Evolutionary conservation across 2,113 vertebrate genomes (phyloP).

Genomic region (Chrysochloris asiatica): DNA sequence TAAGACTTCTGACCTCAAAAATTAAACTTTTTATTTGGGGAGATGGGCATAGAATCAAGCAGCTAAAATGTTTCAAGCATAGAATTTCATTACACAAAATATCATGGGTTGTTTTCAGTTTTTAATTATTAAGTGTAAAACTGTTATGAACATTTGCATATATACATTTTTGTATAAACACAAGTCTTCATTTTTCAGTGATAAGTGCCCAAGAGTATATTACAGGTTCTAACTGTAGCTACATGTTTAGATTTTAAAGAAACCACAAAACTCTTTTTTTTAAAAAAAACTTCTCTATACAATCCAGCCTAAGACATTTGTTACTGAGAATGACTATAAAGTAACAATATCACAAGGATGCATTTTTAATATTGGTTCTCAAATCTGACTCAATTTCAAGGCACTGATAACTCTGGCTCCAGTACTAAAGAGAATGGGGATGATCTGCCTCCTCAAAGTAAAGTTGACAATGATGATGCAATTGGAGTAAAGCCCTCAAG

Average conservation of each 20-base stretch:
- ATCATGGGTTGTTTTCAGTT: neutral
- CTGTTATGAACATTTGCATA: neutral
- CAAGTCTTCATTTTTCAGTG: neutral
- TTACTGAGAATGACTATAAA: too few species aligned
- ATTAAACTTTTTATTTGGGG: neutral
- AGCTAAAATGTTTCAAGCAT: neutral
- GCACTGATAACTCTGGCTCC: too few species aligned
- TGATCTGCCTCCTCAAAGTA: too few species aligned
- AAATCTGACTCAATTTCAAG: too few species aligned
- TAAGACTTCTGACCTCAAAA: neutral
- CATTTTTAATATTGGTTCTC: too few species aligned
- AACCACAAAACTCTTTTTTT: too few species aligned
- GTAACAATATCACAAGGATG: too few species aligned
- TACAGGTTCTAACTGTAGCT: neutral
- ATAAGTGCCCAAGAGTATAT: neutral
- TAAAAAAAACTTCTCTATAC: too few species aligned
- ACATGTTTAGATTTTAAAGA: neutral
- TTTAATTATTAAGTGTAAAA: neutral
- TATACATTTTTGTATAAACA: neutral
- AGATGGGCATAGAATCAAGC: neutral
- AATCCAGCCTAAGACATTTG: too few species aligned
- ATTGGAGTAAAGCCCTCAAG: too few species aligned
- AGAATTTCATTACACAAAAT: neutral
- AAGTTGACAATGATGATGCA: too few species aligned
- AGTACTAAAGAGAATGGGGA: too few species aligned